Conservation (phyloP, 37 sponge, comb jelly and placozoan species). For the Oopsacas minuta region DNA sequence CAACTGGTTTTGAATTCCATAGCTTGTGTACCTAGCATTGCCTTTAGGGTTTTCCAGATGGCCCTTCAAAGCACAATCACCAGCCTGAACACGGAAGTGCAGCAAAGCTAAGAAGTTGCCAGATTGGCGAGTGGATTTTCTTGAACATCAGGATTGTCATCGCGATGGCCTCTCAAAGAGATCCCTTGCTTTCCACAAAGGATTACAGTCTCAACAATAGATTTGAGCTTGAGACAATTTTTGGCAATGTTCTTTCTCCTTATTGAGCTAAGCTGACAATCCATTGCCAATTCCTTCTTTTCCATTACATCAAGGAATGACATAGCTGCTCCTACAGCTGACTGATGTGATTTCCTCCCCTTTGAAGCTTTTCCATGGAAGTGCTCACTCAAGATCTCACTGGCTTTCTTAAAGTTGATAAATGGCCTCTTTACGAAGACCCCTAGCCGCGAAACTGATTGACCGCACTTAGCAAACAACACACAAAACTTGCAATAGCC, state of each 20-base stretch:
- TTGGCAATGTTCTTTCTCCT: conserved; percentile 15
- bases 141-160: conserved; percentile 23
- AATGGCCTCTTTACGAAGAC: conserved; percentile 29
- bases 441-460: conserved; percentile 4
- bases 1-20: conserved; percentile 50
- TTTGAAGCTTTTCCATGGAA: conserved; percentile 10
- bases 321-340: conserved; percentile 20
- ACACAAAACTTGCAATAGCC: conserved; percentile 53
- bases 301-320: conserved; percentile 24
- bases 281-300: conserved; percentile 16
- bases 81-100: conserved; percentile 34
- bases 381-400: conserved; percentile 30
- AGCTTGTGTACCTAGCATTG: conserved; percentile 43
- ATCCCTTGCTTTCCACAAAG: conserved; percentile 37
- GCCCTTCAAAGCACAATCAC: conserved; percentile 33
- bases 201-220: conserved; percentile 39
- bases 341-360: conserved; percentile 32
- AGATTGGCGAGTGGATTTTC: conserved; percentile 26
- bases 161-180: conserved; percentile 41
- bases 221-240: conserved; percentile 29
- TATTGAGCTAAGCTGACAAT: conserved; percentile 24
- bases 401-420: conserved; percentile 36
- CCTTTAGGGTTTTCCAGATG: conserved; percentile 30
- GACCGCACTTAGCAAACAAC: conserved; percentile 24
- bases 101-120: conserved; percentile 49